Percentiles rank a stretch among this genome's conserved stretches.
These are phyloP conservation scores for Paedocypris sp. DNA, from an alignment of 2,113 vertebrate species.

Conservation along the genomic window DNA sequence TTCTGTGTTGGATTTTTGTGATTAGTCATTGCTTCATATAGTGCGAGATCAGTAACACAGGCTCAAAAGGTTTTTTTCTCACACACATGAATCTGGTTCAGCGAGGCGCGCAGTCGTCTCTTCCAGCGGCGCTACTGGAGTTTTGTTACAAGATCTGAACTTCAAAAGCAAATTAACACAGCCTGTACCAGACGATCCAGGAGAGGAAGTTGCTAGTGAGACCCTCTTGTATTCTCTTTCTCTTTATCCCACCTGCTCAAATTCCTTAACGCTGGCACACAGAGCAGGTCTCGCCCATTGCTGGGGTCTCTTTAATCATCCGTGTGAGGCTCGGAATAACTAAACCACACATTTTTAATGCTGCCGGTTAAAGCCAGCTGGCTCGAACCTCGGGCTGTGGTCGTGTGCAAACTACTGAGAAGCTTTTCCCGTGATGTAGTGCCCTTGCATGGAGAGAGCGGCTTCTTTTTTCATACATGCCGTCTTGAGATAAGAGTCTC, in stretches of 20 bases:
- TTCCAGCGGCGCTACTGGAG: neutral
- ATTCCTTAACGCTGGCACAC: neutral
- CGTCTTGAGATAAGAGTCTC: slow-evolving; percentile 6
- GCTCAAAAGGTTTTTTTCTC: slow-evolving; percentile 17
- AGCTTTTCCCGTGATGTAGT: slow-evolving; percentile 11
- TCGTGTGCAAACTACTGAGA: neutral
- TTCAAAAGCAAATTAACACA: slow-evolving; percentile 23
- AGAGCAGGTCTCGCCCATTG: slow-evolving; percentile 4
- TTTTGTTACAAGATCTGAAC: slow-evolving; percentile 1
- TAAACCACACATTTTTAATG: slow-evolving; percentile 1
- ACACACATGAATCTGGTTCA: slow-evolving; percentile 25
- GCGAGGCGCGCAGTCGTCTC: neutral
- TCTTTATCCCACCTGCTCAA: neutral
- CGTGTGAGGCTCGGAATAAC: slow-evolving; percentile 3
- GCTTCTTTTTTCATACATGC: slow-evolving; percentile 6
- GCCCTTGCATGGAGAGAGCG: neutral
- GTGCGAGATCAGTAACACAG: slow-evolving; percentile 1
- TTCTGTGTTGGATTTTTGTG: slow-evolving; percentile 9
- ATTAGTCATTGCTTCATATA: neutral
- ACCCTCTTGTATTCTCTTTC: neutral
- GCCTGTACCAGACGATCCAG: slow-evolving; percentile 1
- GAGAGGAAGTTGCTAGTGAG: neutral
- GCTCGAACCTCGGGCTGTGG: slow-evolving; percentile 8
- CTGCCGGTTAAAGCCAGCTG: slow-evolving; percentile 10
- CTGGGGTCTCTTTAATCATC: slow-evolving; percentile 6